Conservation (phyloP, 2,888 invertebrate genomes). For the Empis livida region DNA sequence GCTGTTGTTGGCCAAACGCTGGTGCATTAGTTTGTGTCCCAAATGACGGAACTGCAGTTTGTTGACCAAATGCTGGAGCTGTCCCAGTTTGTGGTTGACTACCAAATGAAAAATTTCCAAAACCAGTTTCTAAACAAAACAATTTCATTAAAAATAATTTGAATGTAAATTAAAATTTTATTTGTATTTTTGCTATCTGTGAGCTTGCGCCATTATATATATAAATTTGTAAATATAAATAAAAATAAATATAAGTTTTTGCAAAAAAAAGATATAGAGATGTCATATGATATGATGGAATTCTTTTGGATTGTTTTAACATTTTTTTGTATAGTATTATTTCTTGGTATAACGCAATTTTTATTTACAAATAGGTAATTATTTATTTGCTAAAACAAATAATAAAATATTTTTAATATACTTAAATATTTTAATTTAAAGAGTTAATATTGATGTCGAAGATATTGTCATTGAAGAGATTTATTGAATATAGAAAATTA, state of each 20-base stretch:
- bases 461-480: constrained; percentile 25
- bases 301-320: too few species aligned
- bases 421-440: not conserved
- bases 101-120: constrained; percentile 32
- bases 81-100: constrained; percentile 14
- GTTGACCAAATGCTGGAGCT: constrained; percentile 13
- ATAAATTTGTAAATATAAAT: too few species aligned
- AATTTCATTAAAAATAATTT: too few species aligned
- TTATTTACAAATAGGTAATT: too few species aligned
- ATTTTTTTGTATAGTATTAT: too few species aligned
- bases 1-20: constrained; percentile 2
- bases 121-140: constrained; percentile 36
- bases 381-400: not conserved
- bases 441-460: too few species aligned
- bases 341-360: too few species aligned
- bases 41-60: constrained; percentile 15
- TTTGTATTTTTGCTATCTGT: not conserved
- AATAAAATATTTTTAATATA: not conserved
- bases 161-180: too few species aligned
- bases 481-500: constrained; percentile 15
- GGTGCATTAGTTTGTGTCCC: constrained; percentile 22
- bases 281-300: too few species aligned
- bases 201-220: too few species aligned
- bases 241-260: too few species aligned
- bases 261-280: too few species aligned